Evolutionary conservation across 1,140 invertebrate genomes (phyloP), one percentile per base, ranked within the genome.

Genomic region (Drosophila arizonae): DNA sequence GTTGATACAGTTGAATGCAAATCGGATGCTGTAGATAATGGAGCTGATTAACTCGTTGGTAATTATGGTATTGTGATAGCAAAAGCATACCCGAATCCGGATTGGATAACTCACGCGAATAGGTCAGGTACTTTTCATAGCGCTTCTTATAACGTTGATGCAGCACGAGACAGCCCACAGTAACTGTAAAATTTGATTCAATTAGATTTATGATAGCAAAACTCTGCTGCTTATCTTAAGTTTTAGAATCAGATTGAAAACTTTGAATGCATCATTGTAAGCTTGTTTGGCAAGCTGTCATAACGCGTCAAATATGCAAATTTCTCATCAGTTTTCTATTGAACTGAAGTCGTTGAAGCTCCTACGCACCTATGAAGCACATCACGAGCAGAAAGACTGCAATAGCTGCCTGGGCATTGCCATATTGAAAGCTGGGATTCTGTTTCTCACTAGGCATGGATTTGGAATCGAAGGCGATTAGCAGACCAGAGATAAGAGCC

Each of bases 371-470:
- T 77, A 96, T 93, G 75, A 96, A 95, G 65, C 94, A 95, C 81
- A 95, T 93, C 51, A 95, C 91, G 21, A 96, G 92, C 30, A 96
- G 86, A 51, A 94, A 93, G 24, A 95, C 93, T 2, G 94, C 92
- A n/a, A 95, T 92, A 6, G 94, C 94, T 1, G 95, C 95, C 93
- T 97, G 95, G 39, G 93, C 92, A 78, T 93, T 93, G 1, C 96
- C 96, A 90, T 96, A 95, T 77, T 96, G 95, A 92, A 97, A 97
- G 92, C 95, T 96, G 6, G 96, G 95, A 92, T 96, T 96, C 72
- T 93, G 92, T 60, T 94, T 94, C 56, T 95, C 93, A 26, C 92
- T 90, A 4, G 92, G 88, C 48, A 92, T 85, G 24, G 92, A 91
- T 63, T 93, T 92, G 15, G 88, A 79, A 48, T 91, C 91, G 36